Percentiles rank a stretch among this genome's conserved stretches.
These are phyloP conservation scores for Lepilemur septentrionalis DNA, from an alignment of 2,797 vertebrate species.

Conservation along the genomic window DNA sequence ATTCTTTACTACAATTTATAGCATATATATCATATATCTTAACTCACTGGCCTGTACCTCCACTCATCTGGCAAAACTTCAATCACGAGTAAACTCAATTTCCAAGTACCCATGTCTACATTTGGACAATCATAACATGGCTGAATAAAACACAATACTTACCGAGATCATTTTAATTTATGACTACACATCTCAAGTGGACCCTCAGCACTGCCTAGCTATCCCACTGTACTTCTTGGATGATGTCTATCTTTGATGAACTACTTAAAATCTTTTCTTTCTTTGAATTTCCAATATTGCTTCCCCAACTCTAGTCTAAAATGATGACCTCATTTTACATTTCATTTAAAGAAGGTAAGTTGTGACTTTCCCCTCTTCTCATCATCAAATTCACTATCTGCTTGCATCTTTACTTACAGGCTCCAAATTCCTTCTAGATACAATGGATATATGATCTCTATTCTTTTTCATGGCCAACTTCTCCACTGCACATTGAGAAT, in stretches of 20 bases:
- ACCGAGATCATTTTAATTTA: background rate
- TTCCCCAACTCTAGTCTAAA: background rate
- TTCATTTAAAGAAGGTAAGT: background rate
- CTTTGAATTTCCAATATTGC: background rate
- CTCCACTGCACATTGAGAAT: background rate
- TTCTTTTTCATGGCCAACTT: background rate
- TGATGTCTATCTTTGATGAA: background rate
- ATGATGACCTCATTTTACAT: background rate
- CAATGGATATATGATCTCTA: background rate
- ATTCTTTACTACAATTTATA: background rate
- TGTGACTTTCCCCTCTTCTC: background rate
- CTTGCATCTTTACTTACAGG: background rate
- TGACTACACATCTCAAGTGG: background rate
- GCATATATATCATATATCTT: background rate
- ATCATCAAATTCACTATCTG: background rate
- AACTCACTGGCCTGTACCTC: background rate
- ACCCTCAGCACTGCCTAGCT: background rate
- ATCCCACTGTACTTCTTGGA: background rate
- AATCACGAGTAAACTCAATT: background rate
- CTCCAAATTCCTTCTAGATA: background rate
- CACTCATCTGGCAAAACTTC: background rate
- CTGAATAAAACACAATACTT: background rate
- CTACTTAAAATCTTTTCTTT: background rate
- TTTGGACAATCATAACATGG: background rate
- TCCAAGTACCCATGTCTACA: background rate